phyloP scores from a whole-genome alignment of 2,888 invertebrate genomes.

The Drosophila vallismaia region DNA sequence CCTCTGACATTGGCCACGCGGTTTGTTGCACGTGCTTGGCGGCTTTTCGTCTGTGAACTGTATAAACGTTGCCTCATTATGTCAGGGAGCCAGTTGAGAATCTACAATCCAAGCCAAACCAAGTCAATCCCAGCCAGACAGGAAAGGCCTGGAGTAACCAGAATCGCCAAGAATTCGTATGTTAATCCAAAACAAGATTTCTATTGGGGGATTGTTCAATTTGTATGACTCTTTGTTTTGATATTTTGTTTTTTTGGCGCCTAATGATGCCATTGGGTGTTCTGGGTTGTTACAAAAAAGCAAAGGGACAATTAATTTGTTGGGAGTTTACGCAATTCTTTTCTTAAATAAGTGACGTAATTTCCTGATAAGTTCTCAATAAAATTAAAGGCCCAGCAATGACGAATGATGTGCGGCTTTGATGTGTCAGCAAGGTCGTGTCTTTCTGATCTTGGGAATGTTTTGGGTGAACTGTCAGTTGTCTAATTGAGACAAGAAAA shows the following conservation, averaged over 20 bases:
- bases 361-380: neutral
- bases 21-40: conserved; percentile 50
- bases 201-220: conserved; percentile 43
- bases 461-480: conserved; percentile 41
- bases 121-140: conserved; percentile 9
- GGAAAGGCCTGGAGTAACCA: neutral
- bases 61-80: conserved; percentile 75
- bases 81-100: conserved; percentile 39
- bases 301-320: conserved; percentile 2
- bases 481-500: conserved; percentile 65
- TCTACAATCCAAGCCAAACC: conserved; percentile 29
- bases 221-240: conserved; percentile 23
- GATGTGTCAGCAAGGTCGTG: conserved; percentile 10
- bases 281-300: conserved; percentile 26
- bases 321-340: neutral
- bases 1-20: conserved; percentile 49
- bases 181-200: conserved; percentile 37
- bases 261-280: conserved; percentile 45
- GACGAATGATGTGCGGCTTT: neutral
- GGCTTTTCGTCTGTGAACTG: conserved; percentile 52
- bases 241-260: conserved; percentile 21
- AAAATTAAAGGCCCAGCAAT: neutral
- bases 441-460: conserved; percentile 40
- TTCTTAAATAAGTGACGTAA: conserved; percentile 16
- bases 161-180: conserved; percentile 37